These are phyloP conservation scores for Cyclura pinguis DNA, from an alignment of 2,797 vertebrate genomes.

Conservation along the genomic window DNA sequence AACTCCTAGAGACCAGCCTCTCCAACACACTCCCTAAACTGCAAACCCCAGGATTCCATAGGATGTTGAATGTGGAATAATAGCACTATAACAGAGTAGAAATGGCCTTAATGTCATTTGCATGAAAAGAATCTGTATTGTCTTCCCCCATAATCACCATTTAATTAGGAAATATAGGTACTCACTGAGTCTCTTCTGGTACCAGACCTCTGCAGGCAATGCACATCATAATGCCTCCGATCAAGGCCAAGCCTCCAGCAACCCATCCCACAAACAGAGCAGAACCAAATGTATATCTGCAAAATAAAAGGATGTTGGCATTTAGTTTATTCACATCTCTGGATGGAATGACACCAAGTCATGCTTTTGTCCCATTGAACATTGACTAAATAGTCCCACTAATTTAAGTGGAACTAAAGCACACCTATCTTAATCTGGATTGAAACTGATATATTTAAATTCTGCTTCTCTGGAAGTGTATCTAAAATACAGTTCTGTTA, in stretches of 20 bases:
- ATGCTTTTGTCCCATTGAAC: not conserved
- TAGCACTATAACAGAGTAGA: no score
- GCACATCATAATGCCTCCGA: slow-evolving; percentile 91
- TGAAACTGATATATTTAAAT: not conserved
- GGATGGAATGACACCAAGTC: not conserved
- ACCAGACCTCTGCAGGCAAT: slow-evolving; percentile 88
- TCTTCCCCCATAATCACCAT: not conserved
- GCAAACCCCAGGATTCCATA: no score
- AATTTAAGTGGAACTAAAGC: not conserved
- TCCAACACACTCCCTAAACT: not conserved
- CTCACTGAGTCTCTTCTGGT: slow-evolving; percentile 83
- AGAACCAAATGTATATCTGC: slow-evolving; percentile 92
- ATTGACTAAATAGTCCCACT: not conserved
- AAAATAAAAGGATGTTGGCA: not conserved
- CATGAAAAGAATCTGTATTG: not conserved
- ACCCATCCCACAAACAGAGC: slow-evolving; percentile 95
- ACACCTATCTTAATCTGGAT: not conserved
- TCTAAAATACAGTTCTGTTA: accelerated
- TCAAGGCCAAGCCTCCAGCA: slow-evolving; percentile 85
- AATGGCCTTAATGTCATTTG: not conserved
- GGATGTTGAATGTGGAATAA: no score
- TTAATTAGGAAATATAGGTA: not conserved
- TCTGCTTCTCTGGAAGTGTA: not conserved
- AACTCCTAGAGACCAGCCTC: not conserved
- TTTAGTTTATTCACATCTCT: not conserved